Evolutionary conservation across 2,113 vertebrate species (phyloP).

Genomic region (Myocastor coypus): DNA sequence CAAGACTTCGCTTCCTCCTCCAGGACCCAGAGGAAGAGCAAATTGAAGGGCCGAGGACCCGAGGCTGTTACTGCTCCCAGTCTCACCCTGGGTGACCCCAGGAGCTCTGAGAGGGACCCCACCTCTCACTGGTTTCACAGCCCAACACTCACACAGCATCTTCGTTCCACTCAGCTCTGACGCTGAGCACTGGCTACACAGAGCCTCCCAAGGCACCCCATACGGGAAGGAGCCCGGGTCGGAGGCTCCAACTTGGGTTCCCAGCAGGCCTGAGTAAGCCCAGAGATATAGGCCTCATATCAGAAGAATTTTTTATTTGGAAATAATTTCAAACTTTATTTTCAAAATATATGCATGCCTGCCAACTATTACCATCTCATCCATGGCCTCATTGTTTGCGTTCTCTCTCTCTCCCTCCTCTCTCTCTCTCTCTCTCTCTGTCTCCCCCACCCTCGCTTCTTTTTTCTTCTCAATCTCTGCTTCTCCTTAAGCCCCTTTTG

Average conservation of each 20-base stretch:
- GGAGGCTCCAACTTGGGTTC: accelerated
- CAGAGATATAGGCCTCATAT: accelerated
- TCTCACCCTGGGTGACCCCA: too few relatives aligned
- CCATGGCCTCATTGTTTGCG: too few relatives aligned
- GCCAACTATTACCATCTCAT: too few relatives aligned
- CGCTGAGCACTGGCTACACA: accelerated
- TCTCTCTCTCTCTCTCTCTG: too few relatives aligned
- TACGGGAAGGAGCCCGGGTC: not conserved
- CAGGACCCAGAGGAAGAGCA: not conserved
- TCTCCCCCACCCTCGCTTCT: not conserved
- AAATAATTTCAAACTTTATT: not conserved
- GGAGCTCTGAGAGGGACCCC: not conserved
- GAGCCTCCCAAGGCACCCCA: too few relatives aligned
- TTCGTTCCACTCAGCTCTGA: not conserved
- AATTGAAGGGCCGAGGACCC: accelerated
- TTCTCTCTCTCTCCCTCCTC: too few relatives aligned
- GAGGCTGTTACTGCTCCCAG: not conserved
- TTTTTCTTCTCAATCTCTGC: not conserved
- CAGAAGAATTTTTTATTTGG: not conserved
- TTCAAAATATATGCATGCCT: not conserved
- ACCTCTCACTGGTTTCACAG: not conserved
- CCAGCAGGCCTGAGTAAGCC: too few relatives aligned
- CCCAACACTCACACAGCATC: not conserved
- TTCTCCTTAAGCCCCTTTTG: not conserved
- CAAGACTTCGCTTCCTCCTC: too few relatives aligned